phyloP scores from a whole-genome alignment of 2,113 vertebrate genomes.

The Pluvianellus socialis region DNA sequence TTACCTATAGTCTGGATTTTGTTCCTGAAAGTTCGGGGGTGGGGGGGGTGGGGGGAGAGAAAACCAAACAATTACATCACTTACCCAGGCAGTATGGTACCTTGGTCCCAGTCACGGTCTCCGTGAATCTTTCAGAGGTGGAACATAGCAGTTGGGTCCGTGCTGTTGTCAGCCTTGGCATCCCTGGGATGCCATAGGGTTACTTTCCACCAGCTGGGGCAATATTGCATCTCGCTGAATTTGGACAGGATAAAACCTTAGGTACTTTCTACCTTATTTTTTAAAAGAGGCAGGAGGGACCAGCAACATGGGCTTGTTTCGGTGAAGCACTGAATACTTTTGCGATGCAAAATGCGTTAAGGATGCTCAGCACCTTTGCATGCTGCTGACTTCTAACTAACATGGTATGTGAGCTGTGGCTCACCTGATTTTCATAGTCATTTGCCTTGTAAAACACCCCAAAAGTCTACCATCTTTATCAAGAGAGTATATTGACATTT shows the following conservation, averaged over 20 bases:
- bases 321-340: background rate
- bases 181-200: background rate
- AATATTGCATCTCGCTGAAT: background rate
- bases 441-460: background rate
- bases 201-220: background rate
- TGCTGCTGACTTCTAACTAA: background rate
- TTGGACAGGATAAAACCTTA: background rate
- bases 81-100: background rate
- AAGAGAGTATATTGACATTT: background rate
- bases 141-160: background rate
- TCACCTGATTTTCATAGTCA: background rate
- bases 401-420: fast-evolving
- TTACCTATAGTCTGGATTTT: background rate
- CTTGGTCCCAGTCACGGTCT: background rate
- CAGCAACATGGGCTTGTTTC: background rate
- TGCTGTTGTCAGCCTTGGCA: background rate
- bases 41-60: background rate
- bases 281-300: background rate
- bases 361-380: background rate
- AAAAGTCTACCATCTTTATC: background rate
- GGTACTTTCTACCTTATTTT: background rate
- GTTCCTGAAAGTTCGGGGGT: background rate
- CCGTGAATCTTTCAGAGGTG: background rate
- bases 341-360: background rate
- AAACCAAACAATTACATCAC: background rate